A percentile compares a stretch with the other conserved stretches of the same genome.
Evolutionary conservation across 2,888 invertebrate species (phyloP).

Genomic region (Cantharis rustica): DNA sequence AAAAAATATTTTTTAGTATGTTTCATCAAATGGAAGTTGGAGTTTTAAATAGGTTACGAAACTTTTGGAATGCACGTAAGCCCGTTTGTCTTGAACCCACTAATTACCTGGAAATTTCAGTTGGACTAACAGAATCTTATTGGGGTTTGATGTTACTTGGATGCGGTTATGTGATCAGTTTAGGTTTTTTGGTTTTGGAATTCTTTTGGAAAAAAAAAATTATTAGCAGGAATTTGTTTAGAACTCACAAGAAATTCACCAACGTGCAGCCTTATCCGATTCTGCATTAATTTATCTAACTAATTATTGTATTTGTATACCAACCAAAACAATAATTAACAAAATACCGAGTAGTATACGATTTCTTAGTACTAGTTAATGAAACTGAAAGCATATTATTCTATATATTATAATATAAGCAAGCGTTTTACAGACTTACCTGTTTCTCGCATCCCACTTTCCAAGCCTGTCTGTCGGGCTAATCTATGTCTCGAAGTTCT

Average conservation of each 20-base stretch:
- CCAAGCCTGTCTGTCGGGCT: too few species aligned
- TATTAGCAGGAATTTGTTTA: neutral
- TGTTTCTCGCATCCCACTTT: too few species aligned
- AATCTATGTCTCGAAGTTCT: too few species aligned
- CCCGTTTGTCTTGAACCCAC: constrained; percentile 63
- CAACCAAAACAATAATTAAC: too few species aligned
- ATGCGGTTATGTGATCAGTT: constrained; percentile 57
- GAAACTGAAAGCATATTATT: too few species aligned
- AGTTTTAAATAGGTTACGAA: constrained; percentile 61
- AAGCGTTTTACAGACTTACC: too few species aligned
- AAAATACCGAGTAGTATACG: too few species aligned
- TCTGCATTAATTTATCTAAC: neutral
- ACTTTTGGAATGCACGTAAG: constrained; percentile 64
- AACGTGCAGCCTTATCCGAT: neutral
- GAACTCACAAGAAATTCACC: neutral
- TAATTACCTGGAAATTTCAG: constrained; percentile 58
- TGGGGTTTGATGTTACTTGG: constrained; percentile 61
- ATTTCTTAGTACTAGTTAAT: too few species aligned
- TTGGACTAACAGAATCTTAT: constrained; percentile 64
- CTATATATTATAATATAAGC: too few species aligned
- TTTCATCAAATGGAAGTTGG: constrained; percentile 65
- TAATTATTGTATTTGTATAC: too few species aligned
- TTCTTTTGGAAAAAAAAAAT: constrained; percentile 34
- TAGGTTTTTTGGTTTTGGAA: constrained; percentile 53
- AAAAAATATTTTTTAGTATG: constrained; percentile 55